Evolutionary conservation across 2,888 invertebrate species (phyloP).

Genomic region (Coremacera marginata): DNA sequence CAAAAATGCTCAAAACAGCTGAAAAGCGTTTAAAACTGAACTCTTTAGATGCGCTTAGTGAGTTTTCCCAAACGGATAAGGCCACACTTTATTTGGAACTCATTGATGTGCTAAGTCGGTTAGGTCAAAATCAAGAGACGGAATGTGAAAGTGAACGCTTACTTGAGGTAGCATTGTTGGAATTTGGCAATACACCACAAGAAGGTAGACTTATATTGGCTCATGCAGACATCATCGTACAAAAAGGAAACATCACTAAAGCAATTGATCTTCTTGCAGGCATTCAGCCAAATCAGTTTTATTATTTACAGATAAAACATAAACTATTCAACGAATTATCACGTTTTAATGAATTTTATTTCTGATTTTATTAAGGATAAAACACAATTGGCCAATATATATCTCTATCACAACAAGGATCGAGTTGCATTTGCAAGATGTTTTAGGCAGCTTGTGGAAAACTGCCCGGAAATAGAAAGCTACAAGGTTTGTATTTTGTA

Average conservation of each 20-base stretch:
- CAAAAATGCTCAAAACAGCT: conserved; percentile 57
- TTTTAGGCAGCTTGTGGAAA: conserved; percentile 82
- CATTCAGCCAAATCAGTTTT: conserved; percentile 84
- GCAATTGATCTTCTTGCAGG: conserved; percentile 84
- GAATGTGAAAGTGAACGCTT: conserved; percentile 82
- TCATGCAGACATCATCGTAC: conserved; percentile 85
- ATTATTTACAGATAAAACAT: conserved; percentile 77
- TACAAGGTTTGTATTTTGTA: conserved; percentile 73
- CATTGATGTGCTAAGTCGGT: conserved; percentile 79
- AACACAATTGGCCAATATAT: conserved; percentile 88
- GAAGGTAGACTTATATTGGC: conserved; percentile 87
- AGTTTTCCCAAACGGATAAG: conserved; percentile 79
- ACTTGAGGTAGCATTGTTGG: conserved; percentile 80
- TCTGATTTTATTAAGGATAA: conserved; percentile 72
- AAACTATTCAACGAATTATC: not conserved
- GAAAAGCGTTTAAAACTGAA: conserved; percentile 51
- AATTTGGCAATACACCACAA: conserved; percentile 83
- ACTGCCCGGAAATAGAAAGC: conserved; percentile 80
- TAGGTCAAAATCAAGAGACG: conserved; percentile 70
- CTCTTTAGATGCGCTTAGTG: conserved; percentile 34
- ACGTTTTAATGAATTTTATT: not conserved
- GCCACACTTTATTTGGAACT: conserved; percentile 90
- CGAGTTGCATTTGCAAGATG: conserved; percentile 88
- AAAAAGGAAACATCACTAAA: conserved; percentile 83
- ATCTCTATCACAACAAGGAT: conserved; percentile 88